Evolutionary conservation across 1,140 invertebrate species (phyloP), one percentile per base, ranked within the genome.

Genomic region (Arion vulgaris): DNA sequence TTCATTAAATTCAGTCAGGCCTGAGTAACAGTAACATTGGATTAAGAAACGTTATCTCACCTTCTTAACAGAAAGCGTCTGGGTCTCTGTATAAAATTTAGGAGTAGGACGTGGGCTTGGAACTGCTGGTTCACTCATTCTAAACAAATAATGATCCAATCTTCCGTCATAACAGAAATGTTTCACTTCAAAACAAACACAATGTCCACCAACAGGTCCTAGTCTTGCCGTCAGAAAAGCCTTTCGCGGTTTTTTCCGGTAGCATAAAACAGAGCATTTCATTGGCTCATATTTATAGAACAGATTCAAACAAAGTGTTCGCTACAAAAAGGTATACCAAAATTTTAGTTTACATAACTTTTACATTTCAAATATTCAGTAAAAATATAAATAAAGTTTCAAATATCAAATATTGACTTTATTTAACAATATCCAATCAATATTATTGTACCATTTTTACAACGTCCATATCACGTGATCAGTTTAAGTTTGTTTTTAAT

Each of bases 1-100:
- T n/a, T n/a, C n/a, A n/a, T n/a, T n/a, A n/a, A n/a, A n/a, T n/a
- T n/a, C n/a, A n/a, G n/a, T n/a, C n/a, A n/a, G n/a, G n/a, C n/a
- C n/a, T n/a, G n/a, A 45, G 41, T 45, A 45, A 45, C 5, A 45
- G 41, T 45, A 15, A 45, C 41, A 45, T 45, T 45, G 41, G 5
- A 7, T 5, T 66, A 17, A 7, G 5, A 5, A 66, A 66, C 62
- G 28, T 32, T 4, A 7, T 36, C 79, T 85, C 83, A 92, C 92
- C 89, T 93, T 93, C 88, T 93, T 93, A 0, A 92, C 92, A 13
- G 92, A 93, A 84, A 93, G 93, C 26, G 91, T 90, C 79, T 92
- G 88, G 23, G 83, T 66, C 57, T 92, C 89, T 28, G 73, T 57
- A 82, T 91, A 93, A 84, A 93, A 93, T 53, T 90, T 86, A n/a